Base-by-base conservation (phyloP, 2,888 invertebrate species). In the Gonocerus acuteangulatus region DNA sequence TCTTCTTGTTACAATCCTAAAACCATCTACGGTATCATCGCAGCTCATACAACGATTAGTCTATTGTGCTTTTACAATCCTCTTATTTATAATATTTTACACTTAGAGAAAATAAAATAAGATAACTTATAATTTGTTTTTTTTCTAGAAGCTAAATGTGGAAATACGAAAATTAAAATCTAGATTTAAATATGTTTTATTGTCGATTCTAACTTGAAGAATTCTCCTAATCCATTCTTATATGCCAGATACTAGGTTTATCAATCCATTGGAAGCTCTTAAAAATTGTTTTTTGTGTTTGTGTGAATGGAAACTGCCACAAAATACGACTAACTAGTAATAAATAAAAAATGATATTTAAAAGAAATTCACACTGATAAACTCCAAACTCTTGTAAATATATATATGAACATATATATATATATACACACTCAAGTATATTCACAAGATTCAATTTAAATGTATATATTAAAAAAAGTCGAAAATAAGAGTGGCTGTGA, bases 131-230 rank as follows among this genome's bases (percentile, higher is more conserved):
- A 27, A 27, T 27, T 42, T 13, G n/a, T n/a, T n/a, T 42, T 42
- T 36, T 19, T 22, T 21, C 54, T 54, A 54, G 42, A 54, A 42
- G 39, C 54, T 54, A 54, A 39, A 19, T 54, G 54, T 22, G 42
- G 54, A 36, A 54, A 42, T 54, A 54, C 42, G 36, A 27, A 57
- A 57, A 45, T 15, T 57, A 57, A 57, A 47, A 15, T 45, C 57
- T 57, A 57, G 44, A 57, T 23, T 47, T 47, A 47, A 57, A 21
- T 18, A 45, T 32, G 44, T 57, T 45, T 57, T 57, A 57, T 57
- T 57, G 57, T 57, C 57, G 27, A 45, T 47, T 23, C 57, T 57
- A 57, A 57, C 34, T 27, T 57, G 57, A 57, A 47, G 34, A 32
- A 47, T 44, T 44, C 34, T 57, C 32, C 57, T 57, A 57, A 57